phyloP scores from a whole-genome alignment of 1,140 invertebrate genomes.

The Drosophila pallidifrons region DNA sequence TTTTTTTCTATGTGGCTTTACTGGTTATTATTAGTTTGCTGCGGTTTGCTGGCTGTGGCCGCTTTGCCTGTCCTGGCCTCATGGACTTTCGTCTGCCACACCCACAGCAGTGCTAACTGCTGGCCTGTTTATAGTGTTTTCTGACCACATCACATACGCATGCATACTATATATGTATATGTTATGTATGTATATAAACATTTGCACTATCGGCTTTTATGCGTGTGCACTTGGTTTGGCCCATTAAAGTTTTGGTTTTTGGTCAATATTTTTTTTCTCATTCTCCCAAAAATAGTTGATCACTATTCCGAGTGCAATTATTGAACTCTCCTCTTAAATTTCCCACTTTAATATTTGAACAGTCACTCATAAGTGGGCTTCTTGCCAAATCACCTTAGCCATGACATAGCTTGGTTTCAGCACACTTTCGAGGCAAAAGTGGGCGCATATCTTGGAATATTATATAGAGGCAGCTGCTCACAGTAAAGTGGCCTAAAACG shows the following conservation, averaged over 20 bases:
- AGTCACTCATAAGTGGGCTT: neutral
- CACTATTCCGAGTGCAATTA: slow-evolving; percentile 26
- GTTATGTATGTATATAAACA: slow-evolving; percentile 58
- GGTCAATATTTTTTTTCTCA: slow-evolving; percentile 43
- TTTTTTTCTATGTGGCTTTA: slow-evolving; percentile 61
- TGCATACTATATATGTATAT: slow-evolving; percentile 40
- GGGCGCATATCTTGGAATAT: slow-evolving; percentile 38
- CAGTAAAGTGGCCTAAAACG: slow-evolving; percentile 21
- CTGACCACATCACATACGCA: slow-evolving; percentile 57
- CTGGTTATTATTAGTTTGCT: slow-evolving; percentile 80
- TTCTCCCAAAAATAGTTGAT: slow-evolving; percentile 25
- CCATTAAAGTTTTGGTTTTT: slow-evolving; percentile 53
- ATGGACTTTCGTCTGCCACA: slow-evolving; percentile 26
- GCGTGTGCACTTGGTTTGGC: slow-evolving; percentile 13
- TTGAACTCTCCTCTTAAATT: neutral
- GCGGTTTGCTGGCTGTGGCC: slow-evolving; percentile 65
- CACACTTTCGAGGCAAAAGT: neutral
- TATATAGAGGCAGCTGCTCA: slow-evolving; percentile 52
- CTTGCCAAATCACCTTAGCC: neutral
- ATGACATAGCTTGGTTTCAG: too few species aligned
- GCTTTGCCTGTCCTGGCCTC: slow-evolving; percentile 41
- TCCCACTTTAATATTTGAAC: neutral
- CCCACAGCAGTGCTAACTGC: slow-evolving; percentile 12
- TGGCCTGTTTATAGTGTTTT: slow-evolving; percentile 54
- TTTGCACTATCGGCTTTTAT: slow-evolving; percentile 53